Percentiles rank a stretch among this genome's conserved stretches.
Evolutionary conservation across 1,140 invertebrate genomes (phyloP).

Genomic region (Batillaria attramentaria): DNA sequence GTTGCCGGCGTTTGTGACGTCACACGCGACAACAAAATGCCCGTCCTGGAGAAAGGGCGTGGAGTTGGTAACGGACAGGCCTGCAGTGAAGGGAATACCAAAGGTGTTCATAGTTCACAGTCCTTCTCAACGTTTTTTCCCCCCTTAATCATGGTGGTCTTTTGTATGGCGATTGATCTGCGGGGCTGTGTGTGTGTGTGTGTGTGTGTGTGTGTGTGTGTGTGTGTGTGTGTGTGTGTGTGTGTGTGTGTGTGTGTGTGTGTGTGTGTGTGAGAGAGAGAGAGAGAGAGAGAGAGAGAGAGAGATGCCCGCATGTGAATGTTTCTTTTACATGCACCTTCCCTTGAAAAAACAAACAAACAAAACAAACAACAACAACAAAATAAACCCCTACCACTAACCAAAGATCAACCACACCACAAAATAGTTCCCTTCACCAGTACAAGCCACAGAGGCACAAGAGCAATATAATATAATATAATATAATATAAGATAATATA

Average conservation of each 20-base stretch:
- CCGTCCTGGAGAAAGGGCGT: slow-evolving; percentile 15
- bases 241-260: neutral
- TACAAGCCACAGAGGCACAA: too few species aligned
- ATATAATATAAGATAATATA: too few species aligned
- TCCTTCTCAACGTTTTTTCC: too few species aligned
- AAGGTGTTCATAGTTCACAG: too few species aligned
- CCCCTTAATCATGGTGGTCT: too few species aligned
- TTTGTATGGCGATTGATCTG: too few species aligned
- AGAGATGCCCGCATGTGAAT: too few species aligned
- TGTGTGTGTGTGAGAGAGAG: neutral
- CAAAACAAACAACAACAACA: neutral
- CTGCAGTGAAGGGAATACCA: neutral
- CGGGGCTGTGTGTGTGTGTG: slow-evolving; percentile 11
- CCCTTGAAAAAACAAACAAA: neutral
- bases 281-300: neutral
- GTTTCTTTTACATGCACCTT: too few species aligned
- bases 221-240: neutral
- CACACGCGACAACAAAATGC: slow-evolving; percentile 25
- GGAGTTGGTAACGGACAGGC: neutral
- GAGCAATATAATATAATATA: too few species aligned
- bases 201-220: slow-evolving; percentile 5
- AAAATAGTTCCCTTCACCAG: too few species aligned
- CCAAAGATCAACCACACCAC: too few species aligned
- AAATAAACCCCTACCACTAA: too few species aligned
- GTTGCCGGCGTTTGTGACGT: neutral